Percentiles rank a stretch among this genome's conserved stretches.
These are phyloP conservation scores for Neosalanx taihuensis DNA, from an alignment of 2,797 vertebrate genomes.

Conservation along the genomic window DNA sequence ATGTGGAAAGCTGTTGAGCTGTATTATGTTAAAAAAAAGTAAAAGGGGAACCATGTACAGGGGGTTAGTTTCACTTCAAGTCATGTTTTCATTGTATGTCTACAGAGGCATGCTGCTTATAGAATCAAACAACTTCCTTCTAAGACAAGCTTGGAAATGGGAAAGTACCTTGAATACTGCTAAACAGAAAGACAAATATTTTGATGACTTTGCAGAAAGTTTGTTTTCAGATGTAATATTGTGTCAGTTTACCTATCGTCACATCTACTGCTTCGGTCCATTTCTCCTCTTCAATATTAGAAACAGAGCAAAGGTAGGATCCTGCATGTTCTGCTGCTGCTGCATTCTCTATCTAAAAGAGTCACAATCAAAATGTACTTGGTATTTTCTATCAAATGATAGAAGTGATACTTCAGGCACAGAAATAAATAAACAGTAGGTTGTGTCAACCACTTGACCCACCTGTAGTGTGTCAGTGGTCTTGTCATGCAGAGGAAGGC, in stretches of 20 bases:
- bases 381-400: not conserved
- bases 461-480: slow-evolving; percentile 73
- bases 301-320: slow-evolving; percentile 80
- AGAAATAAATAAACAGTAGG: slow-evolving; percentile 18
- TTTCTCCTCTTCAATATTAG: slow-evolving; percentile 74
- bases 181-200: slow-evolving; percentile 55
- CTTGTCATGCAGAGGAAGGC: slow-evolving; percentile 63
- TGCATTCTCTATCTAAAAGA: slow-evolving; percentile 66
- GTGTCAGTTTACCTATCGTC: slow-evolving; percentile 59
- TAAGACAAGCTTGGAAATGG: slow-evolving; percentile 52
- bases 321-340: slow-evolving; percentile 65
- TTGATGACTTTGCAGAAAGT: slow-evolving; percentile 29
- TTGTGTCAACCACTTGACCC: slow-evolving; percentile 21
- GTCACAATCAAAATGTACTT: slow-evolving; percentile 17
- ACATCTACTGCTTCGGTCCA: slow-evolving; percentile 79
- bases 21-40: slow-evolving; percentile 8
- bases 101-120: slow-evolving; percentile 36
- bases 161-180: slow-evolving; percentile 67
- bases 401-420: slow-evolving; percentile 14
- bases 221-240: not conserved
- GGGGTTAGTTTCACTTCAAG: slow-evolving; percentile 64
- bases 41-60: slow-evolving; percentile 40
- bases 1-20: not conserved
- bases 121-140: slow-evolving; percentile 65
- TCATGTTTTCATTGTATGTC: slow-evolving; percentile 59